Percentiles rank a stretch among this genome's conserved stretches.
These are phyloP conservation scores for Channa maculata DNA, from an alignment of 2,113 vertebrate species.

Conservation along the genomic window DNA sequence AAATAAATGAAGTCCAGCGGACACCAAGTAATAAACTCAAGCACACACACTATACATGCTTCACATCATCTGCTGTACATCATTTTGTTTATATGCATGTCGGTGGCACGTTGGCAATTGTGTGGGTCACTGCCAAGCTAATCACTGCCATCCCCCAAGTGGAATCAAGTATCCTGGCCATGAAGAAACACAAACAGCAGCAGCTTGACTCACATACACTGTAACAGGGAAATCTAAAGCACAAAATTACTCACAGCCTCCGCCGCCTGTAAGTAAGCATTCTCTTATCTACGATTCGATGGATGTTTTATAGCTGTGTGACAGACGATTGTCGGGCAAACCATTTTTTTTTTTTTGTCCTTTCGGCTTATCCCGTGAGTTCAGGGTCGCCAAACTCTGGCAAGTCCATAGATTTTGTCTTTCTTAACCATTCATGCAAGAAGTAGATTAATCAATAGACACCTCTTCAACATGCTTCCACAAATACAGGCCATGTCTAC, in stretches of 20 bases:
- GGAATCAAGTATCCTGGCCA: conserved; percentile 8
- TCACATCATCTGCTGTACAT: too few relatives aligned
- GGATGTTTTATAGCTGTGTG: conserved; percentile 14
- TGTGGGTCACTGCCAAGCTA: too few relatives aligned
- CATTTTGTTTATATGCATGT: too few relatives aligned
- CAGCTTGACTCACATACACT: neutral
- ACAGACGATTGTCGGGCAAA: neutral
- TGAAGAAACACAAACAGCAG: neutral
- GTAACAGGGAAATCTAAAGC: too few relatives aligned
- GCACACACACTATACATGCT: too few relatives aligned
- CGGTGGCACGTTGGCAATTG: too few relatives aligned
- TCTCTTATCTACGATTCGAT: conserved; percentile 2
- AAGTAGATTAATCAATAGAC: conserved; percentile 81
- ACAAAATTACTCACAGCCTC: too few relatives aligned
- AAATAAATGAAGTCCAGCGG: too few relatives aligned
- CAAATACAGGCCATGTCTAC: conserved; percentile 62
- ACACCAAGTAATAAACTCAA: too few relatives aligned
- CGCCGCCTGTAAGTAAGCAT: too few relatives aligned
- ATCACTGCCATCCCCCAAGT: conserved; percentile 16
- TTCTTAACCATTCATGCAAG: conserved; percentile 78
- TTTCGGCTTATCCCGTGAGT: too few relatives aligned
- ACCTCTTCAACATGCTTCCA: conserved; percentile 69
- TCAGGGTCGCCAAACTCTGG: conserved; percentile 18
- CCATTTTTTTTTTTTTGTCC: too few relatives aligned
- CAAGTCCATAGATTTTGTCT: conserved; percentile 73